Conservation (phyloP, 1,140 invertebrate species). For the Sinonovacula constricta region DNA sequence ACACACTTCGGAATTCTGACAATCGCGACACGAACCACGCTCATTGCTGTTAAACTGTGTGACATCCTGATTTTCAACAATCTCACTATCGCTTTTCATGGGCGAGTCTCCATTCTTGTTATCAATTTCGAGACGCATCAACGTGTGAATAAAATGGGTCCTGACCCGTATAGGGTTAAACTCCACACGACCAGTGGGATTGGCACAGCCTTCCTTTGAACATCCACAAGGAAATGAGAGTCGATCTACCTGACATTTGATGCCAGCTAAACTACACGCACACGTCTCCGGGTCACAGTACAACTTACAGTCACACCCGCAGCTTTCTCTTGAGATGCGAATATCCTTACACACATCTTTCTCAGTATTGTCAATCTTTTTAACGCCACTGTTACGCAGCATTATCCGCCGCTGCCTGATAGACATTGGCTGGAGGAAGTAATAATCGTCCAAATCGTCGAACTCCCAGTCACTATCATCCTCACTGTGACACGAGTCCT, state of each 20-base stretch:
- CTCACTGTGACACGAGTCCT: slow-evolving; percentile 62
- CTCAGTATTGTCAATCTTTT: slow-evolving; percentile 95
- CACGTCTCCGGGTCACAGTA: slow-evolving; percentile 97
- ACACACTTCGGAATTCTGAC: slow-evolving; percentile 76
- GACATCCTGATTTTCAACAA: slow-evolving; percentile 58
- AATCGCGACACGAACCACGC: slow-evolving; percentile 76
- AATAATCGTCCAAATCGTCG: slow-evolving; percentile 89
- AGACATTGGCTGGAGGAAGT: slow-evolving; percentile 93
- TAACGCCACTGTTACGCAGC: slow-evolving; percentile 91
- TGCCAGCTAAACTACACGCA: slow-evolving; percentile 94
- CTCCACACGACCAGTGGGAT: slow-evolving; percentile 94
- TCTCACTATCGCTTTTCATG: slow-evolving; percentile 30
- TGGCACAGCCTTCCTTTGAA: slow-evolving; percentile 94
- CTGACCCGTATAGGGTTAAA: slow-evolving; percentile 97
- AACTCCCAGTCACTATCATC: slow-evolving; percentile 67
- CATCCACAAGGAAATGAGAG: slow-evolving; percentile 98
- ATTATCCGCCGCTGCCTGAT: slow-evolving; percentile 92
- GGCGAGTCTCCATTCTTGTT: slow-evolving; percentile 83
- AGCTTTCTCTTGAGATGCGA: slow-evolving; percentile 91
- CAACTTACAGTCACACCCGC: slow-evolving; percentile 96
- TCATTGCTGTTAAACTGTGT: slow-evolving; percentile 77
- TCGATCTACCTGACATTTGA: slow-evolving; percentile 98
- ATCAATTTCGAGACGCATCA: slow-evolving; percentile 96
- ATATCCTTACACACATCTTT: slow-evolving; percentile 97
- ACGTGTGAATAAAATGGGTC: slow-evolving; percentile 98